Evolutionary conservation across 2,888 invertebrate genomes (phyloP), one percentile per base, ranked within the genome.

Genomic region (Mycogona germanica): DNA sequence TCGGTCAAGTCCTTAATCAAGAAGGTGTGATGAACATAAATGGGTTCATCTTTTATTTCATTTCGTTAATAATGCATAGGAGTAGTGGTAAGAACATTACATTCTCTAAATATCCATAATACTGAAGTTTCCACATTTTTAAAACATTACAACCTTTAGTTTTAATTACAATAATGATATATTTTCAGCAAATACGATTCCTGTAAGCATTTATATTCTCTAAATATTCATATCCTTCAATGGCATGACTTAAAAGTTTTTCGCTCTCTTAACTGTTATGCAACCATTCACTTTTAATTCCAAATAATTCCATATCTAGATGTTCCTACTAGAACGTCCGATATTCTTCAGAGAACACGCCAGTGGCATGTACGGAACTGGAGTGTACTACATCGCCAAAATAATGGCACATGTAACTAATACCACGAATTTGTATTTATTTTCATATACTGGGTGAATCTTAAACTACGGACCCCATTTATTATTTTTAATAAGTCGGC

Each of bases 1-100:
- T 83, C 66, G 82, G 84, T 0, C 88, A 92, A 68, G 72, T 77
- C 55, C 67, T 86, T 51, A 81, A 84, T 66, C 87, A 87, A 68
- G 85, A 86, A 64, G 93, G 88, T 2, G 87, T 93, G 0, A 86
- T 87, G 82, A 95, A 95, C 69, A 87, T 93, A 60, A 93, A 91
- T 67, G 93, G 93, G 41, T 88, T 85, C 26, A 76, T 93, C 53
- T 93, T 91, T 69, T 80, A n/a, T n/a, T n/a, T n/a, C n/a, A n/a
- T n/a, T n/a, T n/a, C n/a, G n/a, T n/a, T n/a, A n/a, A n/a, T n/a
- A n/a, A n/a, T n/a, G n/a, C n/a, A n/a, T n/a, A n/a, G n/a, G n/a
- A n/a, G n/a, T n/a, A n/a, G n/a, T n/a, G n/a, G n/a, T n/a, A n/a
- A n/a, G n/a, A n/a, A n/a, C n/a, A n/a, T n/a, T n/a, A n/a, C n/a